Evolutionary conservation across 2,113 vertebrate genomes (phyloP).

Genomic region (Arenaria interpres): DNA sequence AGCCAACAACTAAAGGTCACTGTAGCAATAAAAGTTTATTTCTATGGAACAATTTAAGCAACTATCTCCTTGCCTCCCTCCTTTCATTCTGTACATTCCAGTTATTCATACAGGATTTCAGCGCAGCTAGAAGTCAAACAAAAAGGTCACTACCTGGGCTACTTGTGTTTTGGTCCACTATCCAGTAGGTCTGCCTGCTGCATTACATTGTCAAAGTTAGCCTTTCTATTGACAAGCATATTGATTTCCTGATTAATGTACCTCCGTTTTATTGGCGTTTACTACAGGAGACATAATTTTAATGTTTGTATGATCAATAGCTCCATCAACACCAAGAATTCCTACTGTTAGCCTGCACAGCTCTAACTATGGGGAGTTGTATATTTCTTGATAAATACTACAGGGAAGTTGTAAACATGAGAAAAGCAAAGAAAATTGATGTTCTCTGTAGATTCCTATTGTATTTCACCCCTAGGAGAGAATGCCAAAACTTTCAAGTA

Average conservation of each 20-base stretch:
- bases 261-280: slow-evolving; percentile 82
- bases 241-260: slow-evolving; percentile 93
- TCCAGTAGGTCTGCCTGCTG: slow-evolving; percentile 61
- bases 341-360: slow-evolving; percentile 77
- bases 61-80: neutral
- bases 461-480: slow-evolving; percentile 48
- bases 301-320: slow-evolving; percentile 89
- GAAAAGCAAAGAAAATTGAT: slow-evolving; percentile 67
- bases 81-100: neutral
- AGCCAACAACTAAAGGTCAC: slow-evolving; percentile 16
- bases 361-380: slow-evolving; percentile 55
- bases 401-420: slow-evolving; percentile 65
- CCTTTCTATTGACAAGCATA: slow-evolving; percentile 78
- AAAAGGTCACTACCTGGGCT: slow-evolving; percentile 49
- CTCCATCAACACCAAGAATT: slow-evolving; percentile 83
- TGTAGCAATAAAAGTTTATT: slow-evolving; percentile 14
- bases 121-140: slow-evolving; percentile 43
- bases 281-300: slow-evolving; percentile 88
- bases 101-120: neutral
- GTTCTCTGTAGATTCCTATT: slow-evolving; percentile 34
- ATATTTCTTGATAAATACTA: slow-evolving; percentile 66
- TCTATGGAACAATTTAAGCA: neutral
- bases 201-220: slow-evolving; percentile 78
- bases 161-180: slow-evolving; percentile 56
- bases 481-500: slow-evolving; percentile 36